phyloP scores from a whole-genome alignment of 2,888 invertebrate genomes.

The Orthosia incerta region DNA sequence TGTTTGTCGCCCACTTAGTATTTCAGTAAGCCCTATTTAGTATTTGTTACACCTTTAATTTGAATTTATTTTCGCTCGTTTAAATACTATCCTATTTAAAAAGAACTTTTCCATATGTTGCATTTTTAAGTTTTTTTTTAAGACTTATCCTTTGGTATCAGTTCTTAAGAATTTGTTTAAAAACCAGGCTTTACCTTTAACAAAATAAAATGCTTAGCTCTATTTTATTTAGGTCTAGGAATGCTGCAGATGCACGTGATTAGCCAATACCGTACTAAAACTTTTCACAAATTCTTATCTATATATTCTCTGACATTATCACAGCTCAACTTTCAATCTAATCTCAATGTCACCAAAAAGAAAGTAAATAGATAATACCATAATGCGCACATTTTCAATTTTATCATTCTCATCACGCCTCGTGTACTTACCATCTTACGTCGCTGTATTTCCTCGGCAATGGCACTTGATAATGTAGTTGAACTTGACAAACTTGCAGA shows the following conservation, averaged over 20 bases:
- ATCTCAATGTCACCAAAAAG: slow-evolving; percentile 28
- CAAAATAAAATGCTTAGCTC: neutral
- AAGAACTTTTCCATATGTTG: no score
- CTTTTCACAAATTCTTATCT: slow-evolving; percentile 14
- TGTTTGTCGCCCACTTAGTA: no score
- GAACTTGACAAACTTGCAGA: slow-evolving; percentile 83
- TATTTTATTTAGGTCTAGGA: neutral
- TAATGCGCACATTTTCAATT: slow-evolving; percentile 32
- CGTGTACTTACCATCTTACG: slow-evolving; percentile 80
- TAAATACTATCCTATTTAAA: no score
- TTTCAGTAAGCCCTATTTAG: no score
- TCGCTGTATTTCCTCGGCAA: slow-evolving; percentile 87
- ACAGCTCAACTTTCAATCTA: slow-evolving; percentile 32
- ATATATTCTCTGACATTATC: slow-evolving; percentile 32
- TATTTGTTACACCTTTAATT: no score
- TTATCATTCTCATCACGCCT: slow-evolving; percentile 12
- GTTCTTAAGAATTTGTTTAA: neutral
- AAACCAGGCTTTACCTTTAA: neutral
- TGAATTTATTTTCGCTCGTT: no score
- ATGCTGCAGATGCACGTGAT: neutral
- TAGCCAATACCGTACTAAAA: neutral
- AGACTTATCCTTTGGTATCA: neutral
- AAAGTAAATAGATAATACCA: slow-evolving; percentile 38
- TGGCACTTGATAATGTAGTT: slow-evolving; percentile 87
- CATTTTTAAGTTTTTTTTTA: no score